A percentile compares a stretch with the other conserved stretches of the same genome.
Evolutionary conservation across 2,113 vertebrate genomes (phyloP).

Genomic region (Synchiropus splendidus): DNA sequence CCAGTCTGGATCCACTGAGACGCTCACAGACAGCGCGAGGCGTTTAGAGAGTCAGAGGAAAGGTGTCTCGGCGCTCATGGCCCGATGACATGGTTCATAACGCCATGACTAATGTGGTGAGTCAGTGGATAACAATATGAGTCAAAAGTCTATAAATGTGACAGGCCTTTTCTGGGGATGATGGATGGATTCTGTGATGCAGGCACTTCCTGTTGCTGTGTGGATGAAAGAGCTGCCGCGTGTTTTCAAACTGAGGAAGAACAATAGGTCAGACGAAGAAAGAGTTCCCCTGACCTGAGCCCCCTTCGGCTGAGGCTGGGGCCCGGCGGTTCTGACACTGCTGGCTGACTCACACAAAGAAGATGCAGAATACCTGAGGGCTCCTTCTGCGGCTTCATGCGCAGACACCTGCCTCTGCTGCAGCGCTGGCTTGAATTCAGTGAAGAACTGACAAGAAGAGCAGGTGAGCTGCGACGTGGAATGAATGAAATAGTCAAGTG

Average conservation of each 20-base stretch:
- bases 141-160: slow-evolving; percentile 54
- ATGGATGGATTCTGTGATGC: slow-evolving; percentile 63
- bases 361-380: slow-evolving; percentile 44
- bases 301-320: slow-evolving; percentile 40
- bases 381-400: slow-evolving; percentile 14
- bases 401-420: slow-evolving; percentile 27
- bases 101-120: slow-evolving; percentile 24
- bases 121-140: slow-evolving; percentile 47
- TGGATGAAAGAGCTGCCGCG: slow-evolving; percentile 54
- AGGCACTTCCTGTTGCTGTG: slow-evolving; percentile 61
- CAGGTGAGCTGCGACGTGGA: no score
- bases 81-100: slow-evolving; percentile 9
- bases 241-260: slow-evolving; percentile 63
- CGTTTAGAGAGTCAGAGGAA: no score
- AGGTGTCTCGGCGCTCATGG: no score
- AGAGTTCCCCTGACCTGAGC: slow-evolving; percentile 55
- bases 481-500: no score
- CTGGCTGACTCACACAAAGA: slow-evolving; percentile 47
- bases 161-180: slow-evolving; percentile 55
- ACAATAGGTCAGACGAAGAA: slow-evolving; percentile 67
- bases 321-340: slow-evolving; percentile 49
- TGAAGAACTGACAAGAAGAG: no score
- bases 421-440: no score
- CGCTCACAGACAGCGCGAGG: no score
- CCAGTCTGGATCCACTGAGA: no score